phyloP scores from a whole-genome alignment of 1,140 invertebrate species.

The Gyrodactylus salaris region DNA sequence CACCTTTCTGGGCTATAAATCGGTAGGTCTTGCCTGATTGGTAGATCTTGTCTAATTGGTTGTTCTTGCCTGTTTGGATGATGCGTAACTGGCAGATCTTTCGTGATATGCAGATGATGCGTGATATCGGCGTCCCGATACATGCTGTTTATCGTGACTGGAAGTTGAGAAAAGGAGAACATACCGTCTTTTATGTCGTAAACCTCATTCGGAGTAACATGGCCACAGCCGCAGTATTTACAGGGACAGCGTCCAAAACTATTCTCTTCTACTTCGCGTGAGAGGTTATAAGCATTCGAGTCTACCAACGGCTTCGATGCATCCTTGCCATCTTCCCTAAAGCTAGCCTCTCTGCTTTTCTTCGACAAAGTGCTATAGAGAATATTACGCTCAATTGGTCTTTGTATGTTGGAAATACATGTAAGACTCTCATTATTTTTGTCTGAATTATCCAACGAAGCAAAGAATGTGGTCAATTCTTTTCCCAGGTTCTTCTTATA shows the following conservation, averaged over 20 bases:
- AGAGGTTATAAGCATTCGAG: not conserved
- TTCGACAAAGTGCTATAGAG: not conserved
- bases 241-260: not conserved
- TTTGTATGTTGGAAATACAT: not conserved
- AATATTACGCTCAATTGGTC: not conserved
- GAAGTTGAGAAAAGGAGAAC: too few species aligned
- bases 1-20: not conserved
- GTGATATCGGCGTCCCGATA: too few species aligned
- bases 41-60: not conserved
- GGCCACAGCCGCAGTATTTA: not conserved
- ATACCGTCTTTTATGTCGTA: too few species aligned
- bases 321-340: not conserved
- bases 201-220: too few species aligned
- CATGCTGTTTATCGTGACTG: too few species aligned
- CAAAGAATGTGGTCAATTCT: not conserved
- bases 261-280: not conserved
- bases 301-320: not conserved
- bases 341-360: not conserved
- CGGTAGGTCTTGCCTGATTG: not conserved
- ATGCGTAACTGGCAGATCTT: too few species aligned
- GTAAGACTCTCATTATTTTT: not conserved
- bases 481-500: too few species aligned
- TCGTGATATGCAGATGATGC: too few species aligned
- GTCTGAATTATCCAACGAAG: not conserved
- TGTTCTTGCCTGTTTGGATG: not conserved